Conservation (phyloP, 2,888 invertebrate species). For the Eutolmus rufibarbis region DNA sequence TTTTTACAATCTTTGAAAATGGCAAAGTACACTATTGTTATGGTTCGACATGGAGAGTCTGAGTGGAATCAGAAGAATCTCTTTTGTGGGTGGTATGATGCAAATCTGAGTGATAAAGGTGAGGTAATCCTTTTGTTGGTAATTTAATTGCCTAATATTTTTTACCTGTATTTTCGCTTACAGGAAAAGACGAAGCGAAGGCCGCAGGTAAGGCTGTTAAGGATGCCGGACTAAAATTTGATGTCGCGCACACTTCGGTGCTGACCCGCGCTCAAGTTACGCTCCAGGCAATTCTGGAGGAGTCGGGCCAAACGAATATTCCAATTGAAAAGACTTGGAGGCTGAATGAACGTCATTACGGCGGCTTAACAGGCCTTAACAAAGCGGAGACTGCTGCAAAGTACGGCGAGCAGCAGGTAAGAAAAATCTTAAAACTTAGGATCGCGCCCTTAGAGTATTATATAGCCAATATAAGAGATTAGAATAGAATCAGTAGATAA, state of each 20-base stretch:
- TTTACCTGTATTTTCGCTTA: neutral
- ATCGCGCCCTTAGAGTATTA: too few relatives aligned
- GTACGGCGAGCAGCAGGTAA: constrained; percentile 82
- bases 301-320: constrained; percentile 72
- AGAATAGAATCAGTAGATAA: too few relatives aligned
- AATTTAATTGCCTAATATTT: neutral
- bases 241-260: constrained; percentile 82
- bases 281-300: constrained; percentile 71
- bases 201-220: constrained; percentile 73
- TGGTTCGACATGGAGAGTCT: constrained; percentile 80
- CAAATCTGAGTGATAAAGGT: constrained; percentile 76
- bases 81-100: constrained; percentile 79
- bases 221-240: constrained; percentile 74
- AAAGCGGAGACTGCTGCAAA: constrained; percentile 85
- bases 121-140: constrained; percentile 49
- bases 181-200: constrained; percentile 53
- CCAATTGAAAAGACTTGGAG: constrained; percentile 80
- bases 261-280: constrained; percentile 80
- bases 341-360: constrained; percentile 87
- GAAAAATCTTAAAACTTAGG: neutral
- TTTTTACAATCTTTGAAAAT: constrained; percentile 51
- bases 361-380: constrained; percentile 83
- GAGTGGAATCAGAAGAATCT: constrained; percentile 80
- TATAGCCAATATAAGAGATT: too few relatives aligned
- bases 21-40: constrained; percentile 72